Base-by-base conservation (phyloP, 1,140 invertebrate genomes). In the Panagrolaimus sp. region DNA sequence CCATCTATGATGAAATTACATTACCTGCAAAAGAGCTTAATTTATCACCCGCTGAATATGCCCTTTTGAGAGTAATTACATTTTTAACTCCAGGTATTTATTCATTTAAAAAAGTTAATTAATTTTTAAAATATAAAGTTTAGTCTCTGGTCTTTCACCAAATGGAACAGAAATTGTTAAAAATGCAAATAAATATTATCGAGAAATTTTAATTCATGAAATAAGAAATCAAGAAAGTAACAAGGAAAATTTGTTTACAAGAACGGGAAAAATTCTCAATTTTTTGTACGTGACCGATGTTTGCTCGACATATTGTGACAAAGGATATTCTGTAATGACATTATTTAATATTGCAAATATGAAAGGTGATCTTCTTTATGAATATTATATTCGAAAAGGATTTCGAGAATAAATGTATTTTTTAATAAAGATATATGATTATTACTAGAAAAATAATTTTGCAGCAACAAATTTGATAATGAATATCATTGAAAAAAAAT, bases 271-370 rank as follows among this genome's bases (percentile, higher is more conserved):
- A 52, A 68, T 46, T 38, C 58, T 32, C 43, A 38, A 17, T 24
- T 43, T 21, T 46, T 68, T n/a, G 47, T 46, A 32, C 7, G 32
- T 38, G 32, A 38, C 32, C 2, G 32, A 38, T 38, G 32, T 38
- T 38, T 38, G 32, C 7, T 38, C 32, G 7, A 38, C 32, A 7
- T 38, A 38, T 38, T 38, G 32, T 38, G 67, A 68, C 46, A 46
- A 68, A 48, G 58, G 38, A n/a, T 58, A 46, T 12, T 38, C 47
- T 4, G 58, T 68, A 6, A 68, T 68, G 67, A 63, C 67, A 15
- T 17, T 68, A 4, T 68, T 68, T 58, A 68, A 68, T 32, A 58
- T 68, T 48, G 67, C 47, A 15, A 46, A 68, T 21, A 68, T 68
- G 67, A 48, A 58, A 14, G 67, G 67, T 14, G 47, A 52, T 17